Percentiles rank a stretch among this genome's conserved stretches.
These are phyloP conservation scores for Mugil cephalus DNA, from an alignment of 2,113 vertebrate genomes.

Conservation along the genomic window DNA sequence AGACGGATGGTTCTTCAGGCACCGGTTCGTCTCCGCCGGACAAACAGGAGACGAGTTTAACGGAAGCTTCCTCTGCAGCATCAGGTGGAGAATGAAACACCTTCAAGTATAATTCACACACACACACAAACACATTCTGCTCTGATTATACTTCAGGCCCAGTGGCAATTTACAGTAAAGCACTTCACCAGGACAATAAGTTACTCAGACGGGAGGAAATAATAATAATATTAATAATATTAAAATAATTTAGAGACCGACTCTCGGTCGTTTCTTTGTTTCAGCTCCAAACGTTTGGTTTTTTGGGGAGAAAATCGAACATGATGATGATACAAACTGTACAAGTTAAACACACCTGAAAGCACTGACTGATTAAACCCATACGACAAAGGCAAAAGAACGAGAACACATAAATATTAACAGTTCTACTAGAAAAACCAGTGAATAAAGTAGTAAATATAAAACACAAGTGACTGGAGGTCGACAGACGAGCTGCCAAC, in stretches of 20 bases:
- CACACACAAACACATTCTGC: slow-evolving; percentile 20
- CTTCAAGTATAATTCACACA: slow-evolving; percentile 38
- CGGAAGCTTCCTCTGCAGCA: too few species aligned
- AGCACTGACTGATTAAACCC: neutral
- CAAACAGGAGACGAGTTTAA: neutral
- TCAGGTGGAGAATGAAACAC: slow-evolving; percentile 26
- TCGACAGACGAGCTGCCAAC: slow-evolving; percentile 75
- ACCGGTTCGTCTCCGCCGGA: slow-evolving; percentile 15
- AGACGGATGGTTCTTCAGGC: slow-evolving; percentile 36
- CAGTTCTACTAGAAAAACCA: slow-evolving; percentile 42
- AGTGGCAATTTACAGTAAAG: slow-evolving; percentile 74
- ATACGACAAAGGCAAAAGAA: slow-evolving; percentile 20
- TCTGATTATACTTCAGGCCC: slow-evolving; percentile 37
- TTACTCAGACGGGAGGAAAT: too few species aligned
- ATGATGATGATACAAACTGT: slow-evolving; percentile 59
- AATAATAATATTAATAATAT: slow-evolving; percentile 57
- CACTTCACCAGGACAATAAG: slow-evolving; percentile 42
- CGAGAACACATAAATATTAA: slow-evolving; percentile 66
- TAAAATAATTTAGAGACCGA: slow-evolving; percentile 65
- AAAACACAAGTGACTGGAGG: slow-evolving; percentile 27
- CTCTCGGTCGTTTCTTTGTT: slow-evolving; percentile 45
- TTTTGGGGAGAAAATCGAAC: slow-evolving; percentile 18
- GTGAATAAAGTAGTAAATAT: slow-evolving; percentile 53
- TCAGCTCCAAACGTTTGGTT: slow-evolving; percentile 61
- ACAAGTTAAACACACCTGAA: slow-evolving; percentile 56